Conservation (phyloP, 2,888 invertebrate genomes). For the Acronicta leporina region DNA sequence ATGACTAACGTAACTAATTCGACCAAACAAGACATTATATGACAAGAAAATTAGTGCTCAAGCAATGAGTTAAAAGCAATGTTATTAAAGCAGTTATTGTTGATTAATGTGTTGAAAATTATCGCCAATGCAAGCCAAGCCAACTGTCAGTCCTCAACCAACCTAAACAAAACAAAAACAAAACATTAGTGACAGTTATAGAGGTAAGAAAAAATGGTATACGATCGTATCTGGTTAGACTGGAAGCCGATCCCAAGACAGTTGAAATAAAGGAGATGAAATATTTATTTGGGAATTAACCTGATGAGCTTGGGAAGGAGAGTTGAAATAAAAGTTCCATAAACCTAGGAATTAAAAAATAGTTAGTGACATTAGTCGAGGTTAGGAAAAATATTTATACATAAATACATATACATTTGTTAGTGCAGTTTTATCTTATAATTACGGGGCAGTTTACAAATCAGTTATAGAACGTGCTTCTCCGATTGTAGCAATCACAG, state of each 20-base stretch:
- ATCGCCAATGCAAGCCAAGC: conserved; percentile 37
- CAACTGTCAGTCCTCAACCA: conserved; percentile 45
- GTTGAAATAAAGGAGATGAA: not conserved
- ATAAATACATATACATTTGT: too few species aligned
- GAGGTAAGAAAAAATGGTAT: not conserved
- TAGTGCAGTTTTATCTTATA: too few species aligned
- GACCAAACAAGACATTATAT: conserved; percentile 1
- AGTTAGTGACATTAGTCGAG: too few species aligned
- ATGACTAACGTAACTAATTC: conserved; percentile 13
- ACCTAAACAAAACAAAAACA: conserved; percentile 47
- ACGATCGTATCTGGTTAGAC: conserved; percentile 1
- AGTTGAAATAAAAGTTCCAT: too few species aligned
- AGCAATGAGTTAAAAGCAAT: conserved; percentile 17
- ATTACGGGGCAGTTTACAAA: too few species aligned
- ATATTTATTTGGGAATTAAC: too few species aligned
- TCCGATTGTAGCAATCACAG: too few species aligned
- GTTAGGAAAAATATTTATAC: too few species aligned
- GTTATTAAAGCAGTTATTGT: conserved; percentile 17
- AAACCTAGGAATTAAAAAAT: too few species aligned
- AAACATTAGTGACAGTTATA: conserved; percentile 17
- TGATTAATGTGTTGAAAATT: conserved; percentile 20
- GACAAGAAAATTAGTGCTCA: conserved; percentile 4
- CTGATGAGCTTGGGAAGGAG: too few species aligned
- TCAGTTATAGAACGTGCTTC: too few species aligned
- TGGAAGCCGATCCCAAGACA: not conserved